Conservation (phyloP, 2,113 vertebrate species). For the Poeciliopsis occidentalis region DNA sequence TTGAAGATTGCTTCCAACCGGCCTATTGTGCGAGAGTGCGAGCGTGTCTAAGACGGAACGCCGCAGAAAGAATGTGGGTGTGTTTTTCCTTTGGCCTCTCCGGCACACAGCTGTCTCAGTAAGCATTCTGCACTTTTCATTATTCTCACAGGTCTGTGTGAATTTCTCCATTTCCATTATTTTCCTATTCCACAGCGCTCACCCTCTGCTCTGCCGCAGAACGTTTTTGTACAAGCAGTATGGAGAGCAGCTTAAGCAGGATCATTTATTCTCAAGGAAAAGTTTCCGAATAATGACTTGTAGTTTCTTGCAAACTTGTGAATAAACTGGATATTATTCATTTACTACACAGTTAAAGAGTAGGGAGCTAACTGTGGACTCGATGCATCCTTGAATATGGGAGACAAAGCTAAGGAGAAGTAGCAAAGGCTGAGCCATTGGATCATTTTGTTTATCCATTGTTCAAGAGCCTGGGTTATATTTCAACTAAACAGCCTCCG, state of each 20-base stretch:
- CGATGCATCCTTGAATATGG: constrained; percentile 1
- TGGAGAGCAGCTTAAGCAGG: constrained; percentile 18
- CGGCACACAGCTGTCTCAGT: constrained; percentile 39
- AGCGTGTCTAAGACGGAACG: neutral
- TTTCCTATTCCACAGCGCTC: constrained; percentile 42
- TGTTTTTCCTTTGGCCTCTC: constrained; percentile 38
- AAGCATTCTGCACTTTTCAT: constrained; percentile 47
- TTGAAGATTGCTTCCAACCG: constrained; percentile 54
- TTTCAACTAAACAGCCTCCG: constrained; percentile 10
- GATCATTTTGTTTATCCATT: constrained; percentile 12
- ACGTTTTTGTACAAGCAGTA: constrained; percentile 42
- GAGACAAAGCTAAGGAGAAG: constrained; percentile 8
- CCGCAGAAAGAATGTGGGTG: constrained; percentile 23
- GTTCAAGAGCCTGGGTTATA: constrained; percentile 11
- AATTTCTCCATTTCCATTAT: constrained; percentile 60
- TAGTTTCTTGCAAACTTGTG: constrained; percentile 14
- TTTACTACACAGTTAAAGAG: neutral
- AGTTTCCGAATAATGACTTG: constrained; percentile 19
- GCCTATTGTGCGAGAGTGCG: constrained; percentile 1
- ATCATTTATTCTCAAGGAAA: constrained; percentile 13
- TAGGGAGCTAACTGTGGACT: neutral
- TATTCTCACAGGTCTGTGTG: constrained; percentile 40
- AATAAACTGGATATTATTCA: neutral
- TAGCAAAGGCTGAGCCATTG: neutral
- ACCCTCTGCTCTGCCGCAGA: constrained; percentile 40